phyloP scores from a whole-genome alignment of 2,888 invertebrate genomes.

The Lepidochitona cinerea region DNA sequence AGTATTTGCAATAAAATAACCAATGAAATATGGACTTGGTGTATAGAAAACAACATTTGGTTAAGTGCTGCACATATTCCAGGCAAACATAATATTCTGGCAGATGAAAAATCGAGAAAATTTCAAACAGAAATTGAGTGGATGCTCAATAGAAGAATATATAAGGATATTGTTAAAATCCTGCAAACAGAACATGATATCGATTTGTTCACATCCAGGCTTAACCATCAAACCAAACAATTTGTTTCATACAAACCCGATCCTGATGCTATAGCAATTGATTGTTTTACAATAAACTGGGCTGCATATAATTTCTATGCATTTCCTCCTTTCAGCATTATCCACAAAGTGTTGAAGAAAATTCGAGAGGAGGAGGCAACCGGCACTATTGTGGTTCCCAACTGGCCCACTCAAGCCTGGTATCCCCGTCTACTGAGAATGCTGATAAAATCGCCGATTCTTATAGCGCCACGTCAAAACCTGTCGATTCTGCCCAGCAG shows the following conservation, averaged over 20 bases:
- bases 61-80: constrained; percentile 9
- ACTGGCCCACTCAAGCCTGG: constrained; percentile 25
- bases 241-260: constrained; percentile 12
- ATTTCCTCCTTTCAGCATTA: constrained; percentile 20
- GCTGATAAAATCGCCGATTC: no score
- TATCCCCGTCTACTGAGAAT: constrained; percentile 12
- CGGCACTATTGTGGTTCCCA: constrained; percentile 14
- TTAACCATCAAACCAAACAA: constrained; percentile 3
- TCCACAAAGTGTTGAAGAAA: constrained; percentile 16
- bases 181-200: not conserved
- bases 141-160: constrained; percentile 2
- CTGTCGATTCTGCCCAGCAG: not conserved
- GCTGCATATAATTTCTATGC: constrained; percentile 19
- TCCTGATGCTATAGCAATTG: constrained; percentile 15
- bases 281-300: constrained; percentile 20
- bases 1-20: no score
- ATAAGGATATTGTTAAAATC: not conserved
- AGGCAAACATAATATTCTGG: constrained; percentile 8
- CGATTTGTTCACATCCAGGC: constrained; percentile 15
- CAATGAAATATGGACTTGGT: no score
- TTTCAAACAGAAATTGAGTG: constrained; percentile 2
- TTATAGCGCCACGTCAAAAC: no score
- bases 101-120: constrained; percentile 6
- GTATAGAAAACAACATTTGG: no score
- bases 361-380: constrained; percentile 12